Base-by-base conservation (phyloP, 2,113 vertebrate genomes). In the Carassius gibelio region DNA sequence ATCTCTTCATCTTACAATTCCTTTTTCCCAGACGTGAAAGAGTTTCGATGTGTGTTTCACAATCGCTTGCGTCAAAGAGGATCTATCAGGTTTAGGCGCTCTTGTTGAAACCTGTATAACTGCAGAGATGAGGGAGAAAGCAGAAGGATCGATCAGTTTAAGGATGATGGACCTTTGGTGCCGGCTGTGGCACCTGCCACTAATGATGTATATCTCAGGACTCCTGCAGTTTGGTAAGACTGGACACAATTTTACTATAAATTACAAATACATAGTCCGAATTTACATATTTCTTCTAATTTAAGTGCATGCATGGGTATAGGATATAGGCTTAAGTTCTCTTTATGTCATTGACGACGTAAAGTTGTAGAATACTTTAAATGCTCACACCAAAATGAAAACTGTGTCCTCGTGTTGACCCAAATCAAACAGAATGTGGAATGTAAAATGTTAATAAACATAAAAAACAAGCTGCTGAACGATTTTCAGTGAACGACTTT, bases 191-290 rank as follows among this genome's bases (percentile, higher is more conserved):
- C 82, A 45, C 50, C 14, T 81, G 5, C 8, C 21, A 8, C 66
- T 84, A 23, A 3, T 86, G 17, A 17, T 81, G 82, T 82, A 64
- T 23, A 61, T 88, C 9, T 57, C 59, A 19, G 84, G 81, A 30
- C 55, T 88, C 64, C 77, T 88, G 52, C 78, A 45, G 11, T 78
- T 34, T 0, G 85, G 88, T 88, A 66, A 82, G 88, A 64, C 13
- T n/a, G 7, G n/a, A 19, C 9, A 7, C 3, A 19, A 13, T 17
- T 6, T 6, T 17, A n/a, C 23, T 38, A 13, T 7, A 36, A 10
- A 9, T 21, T 5, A 5, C 17, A 71, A 36, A 4, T 69, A 69
- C 19, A 75, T 1, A 1, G 17, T 19, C 34, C 36, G 34, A 21
- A 38, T 11, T 21, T 1, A 21, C 9, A 17, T 0, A 4, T 36